phyloP scores from a whole-genome alignment of 2,888 invertebrate species.

The Altica lythri region DNA sequence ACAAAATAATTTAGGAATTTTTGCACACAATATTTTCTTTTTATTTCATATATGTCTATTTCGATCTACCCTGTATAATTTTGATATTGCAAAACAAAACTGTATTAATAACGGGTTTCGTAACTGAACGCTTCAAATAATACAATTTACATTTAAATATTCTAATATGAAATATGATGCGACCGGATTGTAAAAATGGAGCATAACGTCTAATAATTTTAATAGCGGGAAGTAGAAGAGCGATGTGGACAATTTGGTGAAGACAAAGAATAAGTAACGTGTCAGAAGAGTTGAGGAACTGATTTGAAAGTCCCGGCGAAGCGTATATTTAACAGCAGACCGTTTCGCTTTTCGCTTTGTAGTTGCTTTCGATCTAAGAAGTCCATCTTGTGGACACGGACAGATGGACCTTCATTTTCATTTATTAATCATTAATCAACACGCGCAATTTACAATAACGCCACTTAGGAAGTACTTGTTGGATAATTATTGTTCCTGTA shows the following conservation, averaged over 20 bases:
- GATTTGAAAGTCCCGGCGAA: constrained; percentile 52
- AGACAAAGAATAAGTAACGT: constrained; percentile 14
- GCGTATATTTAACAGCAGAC: constrained; percentile 53
- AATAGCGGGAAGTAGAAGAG: too few relatives aligned
- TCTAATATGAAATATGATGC: too few relatives aligned
- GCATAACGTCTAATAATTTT: too few relatives aligned
- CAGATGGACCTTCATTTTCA: constrained; percentile 43
- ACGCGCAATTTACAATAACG: constrained; percentile 42
- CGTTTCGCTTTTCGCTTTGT: constrained; percentile 54
- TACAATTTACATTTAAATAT: too few relatives aligned
- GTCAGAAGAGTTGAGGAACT: constrained; percentile 24
- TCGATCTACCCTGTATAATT: too few relatives aligned
- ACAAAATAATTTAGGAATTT: too few relatives aligned
- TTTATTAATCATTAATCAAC: constrained; percentile 44
- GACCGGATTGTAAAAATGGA: too few relatives aligned
- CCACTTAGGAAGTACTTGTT: constrained; percentile 35
- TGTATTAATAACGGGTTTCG: too few relatives aligned
- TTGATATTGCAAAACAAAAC: too few relatives aligned
- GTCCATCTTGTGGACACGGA: constrained; percentile 46
- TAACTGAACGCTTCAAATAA: too few relatives aligned
- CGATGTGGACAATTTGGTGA: background rate
- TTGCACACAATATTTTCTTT: too few relatives aligned
- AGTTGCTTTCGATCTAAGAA: constrained; percentile 49
- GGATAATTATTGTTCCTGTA: constrained; percentile 33
- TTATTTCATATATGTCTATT: too few relatives aligned